Evolutionary conservation across 1,140 invertebrate genomes (phyloP).

Genomic region (Drosophila tani): DNA sequence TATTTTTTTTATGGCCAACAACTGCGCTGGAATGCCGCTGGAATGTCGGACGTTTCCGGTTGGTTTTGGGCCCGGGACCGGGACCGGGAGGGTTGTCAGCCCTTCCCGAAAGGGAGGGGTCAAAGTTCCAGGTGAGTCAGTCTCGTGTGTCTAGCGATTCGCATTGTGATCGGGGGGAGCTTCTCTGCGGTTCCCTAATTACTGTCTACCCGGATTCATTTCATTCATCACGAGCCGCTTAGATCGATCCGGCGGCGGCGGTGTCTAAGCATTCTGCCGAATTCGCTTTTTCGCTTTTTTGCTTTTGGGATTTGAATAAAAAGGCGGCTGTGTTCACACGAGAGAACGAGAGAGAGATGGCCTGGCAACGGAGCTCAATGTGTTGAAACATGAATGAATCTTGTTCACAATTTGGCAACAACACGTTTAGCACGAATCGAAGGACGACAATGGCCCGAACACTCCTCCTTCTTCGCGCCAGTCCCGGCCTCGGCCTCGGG

Average conservation of each 20-base stretch:
- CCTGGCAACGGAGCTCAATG: constrained; percentile 62
- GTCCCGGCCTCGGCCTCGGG: constrained; percentile 9
- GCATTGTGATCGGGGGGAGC: background rate
- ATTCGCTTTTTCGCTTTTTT: background rate
- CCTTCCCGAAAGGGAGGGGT: constrained; percentile 11
- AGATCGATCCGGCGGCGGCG: background rate
- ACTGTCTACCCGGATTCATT: constrained; percentile 57
- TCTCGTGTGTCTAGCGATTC: constrained; percentile 19
- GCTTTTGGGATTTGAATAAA: constrained; percentile 21
- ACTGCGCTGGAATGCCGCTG: constrained; percentile 59
- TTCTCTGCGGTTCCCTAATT: constrained; percentile 60
- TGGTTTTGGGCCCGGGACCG: constrained; percentile 21
- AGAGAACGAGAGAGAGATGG: constrained; percentile 41
- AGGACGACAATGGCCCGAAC: constrained; percentile 71
- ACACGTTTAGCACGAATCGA: constrained; percentile 82
- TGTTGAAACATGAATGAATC: constrained; percentile 83
- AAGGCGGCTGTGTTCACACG: constrained; percentile 62
- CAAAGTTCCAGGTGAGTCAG: constrained; percentile 41
- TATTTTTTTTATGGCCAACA: constrained; percentile 60
- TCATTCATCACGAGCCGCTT: constrained; percentile 50
- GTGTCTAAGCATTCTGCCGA: constrained; percentile 18
- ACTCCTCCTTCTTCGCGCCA: background rate
- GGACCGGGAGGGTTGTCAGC: background rate
- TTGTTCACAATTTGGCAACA: constrained; percentile 83
- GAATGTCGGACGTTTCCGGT: constrained; percentile 76